Conservation (phyloP, 2,797 vertebrate species). For the Xiphophorus birchmanni region DNA sequence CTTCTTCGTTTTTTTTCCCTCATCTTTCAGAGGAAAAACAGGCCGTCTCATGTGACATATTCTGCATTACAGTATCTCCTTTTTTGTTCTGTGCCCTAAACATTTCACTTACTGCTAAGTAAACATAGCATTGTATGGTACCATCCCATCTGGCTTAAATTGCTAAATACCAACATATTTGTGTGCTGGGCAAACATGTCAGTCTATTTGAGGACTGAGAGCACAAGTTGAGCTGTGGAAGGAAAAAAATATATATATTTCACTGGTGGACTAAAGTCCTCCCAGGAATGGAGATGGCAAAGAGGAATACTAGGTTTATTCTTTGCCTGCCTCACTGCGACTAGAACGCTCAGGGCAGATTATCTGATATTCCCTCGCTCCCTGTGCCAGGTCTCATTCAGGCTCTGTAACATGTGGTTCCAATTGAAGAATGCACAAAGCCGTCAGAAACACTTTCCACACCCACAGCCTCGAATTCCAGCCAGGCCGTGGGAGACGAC, state of each 20-base stretch:
- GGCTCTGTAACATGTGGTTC: conserved; percentile 81
- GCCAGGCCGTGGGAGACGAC: conserved; percentile 77
- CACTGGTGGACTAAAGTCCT: conserved; percentile 51
- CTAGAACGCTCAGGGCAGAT: conserved; percentile 64
- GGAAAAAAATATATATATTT: conserved; percentile 32
- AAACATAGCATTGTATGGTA: conserved; percentile 57
- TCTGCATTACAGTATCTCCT: conserved; percentile 20
- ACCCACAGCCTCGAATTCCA: conserved; percentile 83
- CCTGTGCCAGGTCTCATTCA: conserved; percentile 69
- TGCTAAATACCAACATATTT: conserved; percentile 59
- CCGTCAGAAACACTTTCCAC: conserved; percentile 84
- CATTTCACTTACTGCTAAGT: conserved; percentile 64
- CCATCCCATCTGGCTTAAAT: conserved; percentile 70
- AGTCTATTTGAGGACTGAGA: conserved; percentile 57
- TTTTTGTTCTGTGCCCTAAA: conserved; percentile 49
- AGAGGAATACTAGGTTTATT: conserved; percentile 61
- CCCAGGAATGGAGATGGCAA: conserved; percentile 48
- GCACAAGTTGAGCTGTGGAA: conserved; percentile 42
- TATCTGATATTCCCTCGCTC: conserved; percentile 70
- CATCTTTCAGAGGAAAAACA: conserved; percentile 7
- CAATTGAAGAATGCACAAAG: conserved; percentile 78
- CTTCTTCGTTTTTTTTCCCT: conserved; percentile 18
- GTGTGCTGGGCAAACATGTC: conserved; percentile 66
- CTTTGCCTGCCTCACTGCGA: conserved; percentile 58
- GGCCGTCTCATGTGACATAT: conserved; percentile 6